A percentile compares a stretch with the other conserved stretches of the same genome.
Evolutionary conservation across 2,113 vertebrate species (phyloP).

Genomic region (Callopanchax toddi): DNA sequence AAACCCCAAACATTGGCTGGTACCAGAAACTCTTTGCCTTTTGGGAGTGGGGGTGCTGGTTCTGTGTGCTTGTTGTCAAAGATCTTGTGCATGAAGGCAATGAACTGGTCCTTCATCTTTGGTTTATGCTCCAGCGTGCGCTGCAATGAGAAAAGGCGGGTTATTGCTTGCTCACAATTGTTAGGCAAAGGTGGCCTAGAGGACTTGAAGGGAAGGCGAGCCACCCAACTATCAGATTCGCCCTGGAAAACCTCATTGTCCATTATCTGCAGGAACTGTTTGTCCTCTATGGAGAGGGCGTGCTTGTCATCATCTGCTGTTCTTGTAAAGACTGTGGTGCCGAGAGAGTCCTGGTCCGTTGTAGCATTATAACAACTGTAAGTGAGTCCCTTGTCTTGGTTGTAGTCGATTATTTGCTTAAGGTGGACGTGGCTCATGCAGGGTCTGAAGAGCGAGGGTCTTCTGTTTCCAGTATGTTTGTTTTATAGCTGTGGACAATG

Average conservation of each 20-base stretch:
- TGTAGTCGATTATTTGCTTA: not conserved
- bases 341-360: not conserved
- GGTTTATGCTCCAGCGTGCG: not conserved
- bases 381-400: not conserved
- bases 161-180: not conserved
- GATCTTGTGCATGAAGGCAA: not conserved
- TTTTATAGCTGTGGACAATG: not conserved
- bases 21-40: not conserved
- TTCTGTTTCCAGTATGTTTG: slow-evolving; percentile 5
- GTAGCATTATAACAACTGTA: not conserved
- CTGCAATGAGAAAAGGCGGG: not conserved
- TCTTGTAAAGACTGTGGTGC: not conserved
- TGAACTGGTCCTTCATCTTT: not conserved
- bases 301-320: slow-evolving; percentile 10
- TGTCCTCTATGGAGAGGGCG: slow-evolving; percentile 18
- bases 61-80: not conserved
- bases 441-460: slow-evolving; percentile 6
- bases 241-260: slow-evolving; percentile 20
- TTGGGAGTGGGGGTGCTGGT: accelerated
- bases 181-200: not conserved
- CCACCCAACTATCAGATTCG: not conserved
- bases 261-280: slow-evolving; percentile 19
- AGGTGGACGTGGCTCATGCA: not conserved
- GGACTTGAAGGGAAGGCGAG: not conserved
- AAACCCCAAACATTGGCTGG: not conserved